A percentile compares a stretch with the other conserved stretches of the same genome.
Evolutionary conservation across 2,888 invertebrate species (phyloP).

Genomic region (Euclidia mi): DNA sequence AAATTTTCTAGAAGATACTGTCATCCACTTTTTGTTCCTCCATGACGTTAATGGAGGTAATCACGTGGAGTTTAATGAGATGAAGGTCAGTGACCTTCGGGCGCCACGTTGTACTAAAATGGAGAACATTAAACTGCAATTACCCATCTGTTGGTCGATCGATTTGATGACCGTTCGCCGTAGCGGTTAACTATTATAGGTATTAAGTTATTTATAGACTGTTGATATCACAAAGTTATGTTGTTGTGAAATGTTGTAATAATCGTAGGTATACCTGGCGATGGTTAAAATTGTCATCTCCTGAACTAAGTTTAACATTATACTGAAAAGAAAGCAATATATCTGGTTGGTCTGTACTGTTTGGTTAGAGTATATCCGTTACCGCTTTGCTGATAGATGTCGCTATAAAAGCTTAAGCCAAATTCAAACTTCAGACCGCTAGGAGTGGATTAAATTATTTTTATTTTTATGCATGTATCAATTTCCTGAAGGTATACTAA

Average conservation of each 20-base stretch:
- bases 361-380: no score
- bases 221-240: background rate
- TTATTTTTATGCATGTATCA: no score
- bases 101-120: background rate
- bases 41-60: background rate
- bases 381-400: no score
- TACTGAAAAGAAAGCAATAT: no score
- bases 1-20: background rate
- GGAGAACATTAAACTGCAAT: conserved; percentile 8
- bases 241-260: background rate
- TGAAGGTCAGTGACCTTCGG: background rate
- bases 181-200: background rate
- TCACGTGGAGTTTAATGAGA: conserved; percentile 8
- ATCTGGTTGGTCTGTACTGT: no score
- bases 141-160: conserved; percentile 7
- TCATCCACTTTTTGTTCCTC: background rate
- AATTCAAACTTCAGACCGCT: no score
- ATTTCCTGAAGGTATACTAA: no score
- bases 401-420: no score
- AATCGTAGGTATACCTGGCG: no score
- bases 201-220: conserved; percentile 7
- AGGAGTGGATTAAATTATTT: no score
- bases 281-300: no score
- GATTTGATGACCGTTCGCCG: conserved; percentile 1
- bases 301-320: no score